Evolutionary conservation across 2,797 vertebrate genomes (phyloP), one percentile per base, ranked within the genome.

Genomic region (Gallirallus australis): DNA sequence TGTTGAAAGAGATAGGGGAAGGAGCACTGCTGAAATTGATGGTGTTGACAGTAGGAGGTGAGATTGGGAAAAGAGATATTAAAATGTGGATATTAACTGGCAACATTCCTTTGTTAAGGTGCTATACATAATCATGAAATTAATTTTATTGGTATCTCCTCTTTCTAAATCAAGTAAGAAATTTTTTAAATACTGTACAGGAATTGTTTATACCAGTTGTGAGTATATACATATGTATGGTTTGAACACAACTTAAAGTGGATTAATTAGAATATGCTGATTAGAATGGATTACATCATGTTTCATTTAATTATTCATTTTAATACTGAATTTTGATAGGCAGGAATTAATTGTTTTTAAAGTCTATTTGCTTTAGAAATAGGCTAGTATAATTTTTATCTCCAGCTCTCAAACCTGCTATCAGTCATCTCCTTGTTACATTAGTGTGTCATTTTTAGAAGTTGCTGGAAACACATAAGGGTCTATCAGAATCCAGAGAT

Each of bases 11-110:
- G 98, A 98, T 97, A 98, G 97, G 91, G 97, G 92, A 97, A 95
- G 95, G 69, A 94, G 92, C 52, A 48, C 90, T 98, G 98, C 97
- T 98, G 95, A 97, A 96, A 94, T 93, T 89, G 97, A 98, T 97
- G 97, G 97, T 96, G 98, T 97, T 97, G 98, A 97, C 98, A 96
- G 96, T 97, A 97, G 97, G 95, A 95, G 95, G 96, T 91, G 96
- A 97, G 89, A 96, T 96, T 96, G 86, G 94, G 92, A 94, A 96
- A 97, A 97, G 96, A 77, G 91, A 94, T 75, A 97, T 94, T 92
- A 89, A 96, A 87, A 96, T 35, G 89, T 86, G 88, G 94, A 94
- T 94, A 94, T 95, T 96, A 39, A 54, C 48, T 89, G 78, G 86
- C 66, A 93, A 82, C 37, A 57, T 60, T 83, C 53, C 57, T 82